Base-by-base conservation (phyloP, 2,797 vertebrate genomes). In the Tenualosa thibaudeaui region DNA sequence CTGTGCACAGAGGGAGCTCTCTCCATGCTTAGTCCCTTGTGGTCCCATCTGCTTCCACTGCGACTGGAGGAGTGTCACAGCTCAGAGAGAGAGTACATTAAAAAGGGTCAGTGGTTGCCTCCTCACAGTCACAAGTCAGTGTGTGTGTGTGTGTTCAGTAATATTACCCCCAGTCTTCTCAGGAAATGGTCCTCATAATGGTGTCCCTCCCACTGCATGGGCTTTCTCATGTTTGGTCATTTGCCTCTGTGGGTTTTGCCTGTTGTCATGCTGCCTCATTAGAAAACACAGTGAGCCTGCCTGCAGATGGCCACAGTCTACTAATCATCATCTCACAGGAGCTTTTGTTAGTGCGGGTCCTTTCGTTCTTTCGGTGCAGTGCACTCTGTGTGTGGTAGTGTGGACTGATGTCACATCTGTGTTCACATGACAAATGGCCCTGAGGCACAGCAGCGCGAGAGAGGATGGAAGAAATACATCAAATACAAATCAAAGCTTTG, bases 101-200 rank as follows among this genome's bases (percentile, higher is more conserved):
- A 62, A 12, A 12, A 51, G 50, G 50, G 50, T 51, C 50, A 51
- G 50, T 51, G 50, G 50, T 51, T 51, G 50, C 50, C n/a, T 60
- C 19, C 17, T 60, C 17, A 19, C 58, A 22, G 58, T 24, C 8
- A 15, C 17, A 60, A 22, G 58, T 26, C 15, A 17, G 26, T 40
- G 54, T 56, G 4, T 37, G 81, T 56, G 81, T 82, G 58, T 83
- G 37, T 50, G 58, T 51, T 9, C 50, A 53, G 68, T 75, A 75
- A 75, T 75, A 43, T 17, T 37, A 75, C 37, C 37, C 37, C 68
- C 31, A 75, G 13, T 75, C 68, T 75, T 75, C 43, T 75, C 68
- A 75, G 68, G 68, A 75, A 75, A 75, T 75, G 68, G 15, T 37
- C 68, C 31, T 71, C 0, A 1, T 75, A 37, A n/a, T 75, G 1